phyloP scores from a whole-genome alignment of 2,113 vertebrate genomes.

The Equus quagga region DNA sequence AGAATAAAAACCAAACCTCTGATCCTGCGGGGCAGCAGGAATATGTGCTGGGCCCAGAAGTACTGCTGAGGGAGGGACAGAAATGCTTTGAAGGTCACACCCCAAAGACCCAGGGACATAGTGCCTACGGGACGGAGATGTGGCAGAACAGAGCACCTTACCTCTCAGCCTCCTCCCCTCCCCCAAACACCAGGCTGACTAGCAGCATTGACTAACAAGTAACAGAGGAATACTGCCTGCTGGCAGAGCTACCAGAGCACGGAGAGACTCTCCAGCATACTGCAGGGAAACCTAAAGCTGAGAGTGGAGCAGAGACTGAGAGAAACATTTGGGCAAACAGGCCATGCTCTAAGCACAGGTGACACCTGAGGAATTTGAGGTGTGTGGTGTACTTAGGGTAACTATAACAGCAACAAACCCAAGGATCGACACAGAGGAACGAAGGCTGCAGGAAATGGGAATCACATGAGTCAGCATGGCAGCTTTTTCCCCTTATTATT shows the following conservation, averaged over 20 bases:
- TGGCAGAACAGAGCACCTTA: not conserved
- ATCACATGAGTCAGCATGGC: not conserved
- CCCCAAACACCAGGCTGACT: not conserved
- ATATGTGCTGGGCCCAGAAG: not conserved
- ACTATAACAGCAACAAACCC: not conserved
- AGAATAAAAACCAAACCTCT: not conserved
- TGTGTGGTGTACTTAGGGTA: not conserved
- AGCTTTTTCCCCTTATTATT: not conserved
- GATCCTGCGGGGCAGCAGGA: not conserved
- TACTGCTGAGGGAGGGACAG: not conserved
- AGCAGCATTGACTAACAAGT: not conserved
- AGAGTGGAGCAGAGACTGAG: not conserved
- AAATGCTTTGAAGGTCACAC: not conserved
- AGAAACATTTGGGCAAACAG: not conserved
- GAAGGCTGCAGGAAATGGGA: not conserved
- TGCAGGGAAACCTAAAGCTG: not conserved
- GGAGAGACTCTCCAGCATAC: not conserved
- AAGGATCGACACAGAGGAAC: not conserved
- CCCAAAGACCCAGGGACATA: not conserved
- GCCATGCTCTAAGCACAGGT: not conserved
- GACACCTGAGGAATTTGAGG: not conserved
- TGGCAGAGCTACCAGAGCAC: not conserved
- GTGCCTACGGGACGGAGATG: not conserved
- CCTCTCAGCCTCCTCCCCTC: not conserved
- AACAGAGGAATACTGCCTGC: not conserved